Evolutionary conservation across 37 sponge, comb jelly and placozoan species (phyloP).

Genomic region (Chondrosia reniformis): DNA sequence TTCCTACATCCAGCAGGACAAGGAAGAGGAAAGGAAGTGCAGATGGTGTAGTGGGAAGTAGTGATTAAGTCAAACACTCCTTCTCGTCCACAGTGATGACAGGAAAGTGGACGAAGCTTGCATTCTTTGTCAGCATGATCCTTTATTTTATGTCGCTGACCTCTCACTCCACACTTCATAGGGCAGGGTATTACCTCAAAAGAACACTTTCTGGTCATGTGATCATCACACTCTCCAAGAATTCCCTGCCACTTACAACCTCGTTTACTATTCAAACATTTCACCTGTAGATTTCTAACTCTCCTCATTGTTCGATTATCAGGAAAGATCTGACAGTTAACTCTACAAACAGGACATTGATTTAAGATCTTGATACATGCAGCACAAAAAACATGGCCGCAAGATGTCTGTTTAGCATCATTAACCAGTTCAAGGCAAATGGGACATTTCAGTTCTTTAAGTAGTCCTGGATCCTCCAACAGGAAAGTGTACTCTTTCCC

Average conservation of each 20-base stretch:
- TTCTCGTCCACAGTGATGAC: not conserved
- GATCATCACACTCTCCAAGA: conserved; percentile 23
- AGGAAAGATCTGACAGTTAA: conserved; percentile 17
- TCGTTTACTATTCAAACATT: conserved; percentile 28
- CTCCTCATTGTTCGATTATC: conserved; percentile 28
- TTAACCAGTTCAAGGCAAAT: conserved; percentile 5
- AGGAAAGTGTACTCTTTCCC: conserved; percentile 1
- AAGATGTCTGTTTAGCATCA: conserved; percentile 7
- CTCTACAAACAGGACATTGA: not conserved
- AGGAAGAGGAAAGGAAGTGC: not conserved
- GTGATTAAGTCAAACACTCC: not conserved
- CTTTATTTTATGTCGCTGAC: not conserved
- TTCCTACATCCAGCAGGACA: conserved; percentile 2
- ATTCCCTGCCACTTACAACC: conserved; percentile 56
- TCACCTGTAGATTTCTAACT: conserved; percentile 33
- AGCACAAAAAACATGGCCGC: conserved; percentile 4
- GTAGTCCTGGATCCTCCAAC: not conserved
- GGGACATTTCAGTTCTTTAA: conserved; percentile 21
- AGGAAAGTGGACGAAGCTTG: conserved; percentile 13
- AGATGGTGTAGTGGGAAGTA: not conserved
- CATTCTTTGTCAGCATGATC: conserved; percentile 19
- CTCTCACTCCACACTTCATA: conserved; percentile 9
- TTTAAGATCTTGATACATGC: not conserved
- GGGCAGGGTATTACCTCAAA: conserved; percentile 25
- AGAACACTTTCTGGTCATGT: conserved; percentile 17